Base-by-base conservation (phyloP, 2,113 vertebrate genomes). In the Coregonus clupeaformis region DNA sequence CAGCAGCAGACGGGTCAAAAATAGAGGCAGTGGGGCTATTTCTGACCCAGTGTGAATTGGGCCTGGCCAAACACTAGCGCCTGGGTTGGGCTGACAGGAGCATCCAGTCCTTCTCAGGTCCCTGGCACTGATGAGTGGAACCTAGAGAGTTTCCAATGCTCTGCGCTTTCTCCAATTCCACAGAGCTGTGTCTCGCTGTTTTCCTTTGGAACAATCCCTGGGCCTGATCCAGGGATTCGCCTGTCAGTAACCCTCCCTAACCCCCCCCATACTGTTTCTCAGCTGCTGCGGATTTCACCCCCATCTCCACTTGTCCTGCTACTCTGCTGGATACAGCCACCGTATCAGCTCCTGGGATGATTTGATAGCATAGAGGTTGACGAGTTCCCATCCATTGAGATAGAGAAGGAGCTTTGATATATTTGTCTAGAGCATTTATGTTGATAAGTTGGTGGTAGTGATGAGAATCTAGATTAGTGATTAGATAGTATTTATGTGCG, bases 1-100 rank as follows among this genome's bases (percentile, higher is more conserved):
- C 73, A 74, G 70, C 72, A 69, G 24, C 82, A 59, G 42, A 72
- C 5, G 16, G 68, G 67, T 69, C 82, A 70, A 78, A 84, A 88
- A 88, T 88, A 88, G 82, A 45, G 67, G 6, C 59, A n/a, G 69
- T 2, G n/a, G 66, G 62, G 60, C 82, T 88, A 88, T 88, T 88
- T 81, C 73, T 73, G 77, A 66, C 11, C 45, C 36, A 36, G 24
- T 55, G 68, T 62, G 55, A 45, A 72, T 62, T 57, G 52, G 71
- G 24, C 62, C 77, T 47, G 68, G 74, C 60, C 60, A 60, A 60
- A 60, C 6, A 3, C n/a, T 20, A 9, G n/a, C n/a, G 3, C 57
- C 57, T 16, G 16, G 49, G 3, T 2, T 1, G 42, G 14, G 29
- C 0, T 45, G 73, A 24, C 66, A 6, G 52, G 32, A 49, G 64